These are phyloP conservation scores for Atherinomorus stipes DNA, from an alignment of 2,113 vertebrate genomes.

Conservation along the genomic window DNA sequence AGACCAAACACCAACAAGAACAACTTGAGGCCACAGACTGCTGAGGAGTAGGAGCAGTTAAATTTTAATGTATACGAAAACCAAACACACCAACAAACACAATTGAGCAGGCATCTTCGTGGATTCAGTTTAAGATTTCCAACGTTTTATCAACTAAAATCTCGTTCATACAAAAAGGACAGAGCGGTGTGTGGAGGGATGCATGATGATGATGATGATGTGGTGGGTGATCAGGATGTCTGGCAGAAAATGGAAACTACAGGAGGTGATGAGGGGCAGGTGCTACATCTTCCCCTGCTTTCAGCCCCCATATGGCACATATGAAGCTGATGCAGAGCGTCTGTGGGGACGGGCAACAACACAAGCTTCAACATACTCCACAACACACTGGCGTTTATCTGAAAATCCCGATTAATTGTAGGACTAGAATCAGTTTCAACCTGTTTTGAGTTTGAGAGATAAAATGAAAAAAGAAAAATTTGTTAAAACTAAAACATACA, in stretches of 20 bases:
- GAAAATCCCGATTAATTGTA: background rate
- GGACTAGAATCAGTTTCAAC: conserved; percentile 5
- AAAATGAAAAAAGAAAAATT: conserved; percentile 40
- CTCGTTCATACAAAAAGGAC: conserved; percentile 9
- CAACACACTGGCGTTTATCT: background rate
- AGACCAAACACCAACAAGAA: background rate
- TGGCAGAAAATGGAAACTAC: conserved; percentile 17
- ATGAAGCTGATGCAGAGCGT: conserved; percentile 33
- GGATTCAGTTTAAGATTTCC: background rate
- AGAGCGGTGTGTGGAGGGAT: background rate
- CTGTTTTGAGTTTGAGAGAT: background rate
- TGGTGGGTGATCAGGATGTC: background rate
- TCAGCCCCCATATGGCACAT: conserved; percentile 60
- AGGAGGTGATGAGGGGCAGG: conserved; percentile 17
- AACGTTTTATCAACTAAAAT: conserved; percentile 4
- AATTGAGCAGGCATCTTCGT: background rate
- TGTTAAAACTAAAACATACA: conserved; percentile 59
- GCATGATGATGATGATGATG: conserved; percentile 22
- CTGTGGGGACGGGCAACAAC: background rate
- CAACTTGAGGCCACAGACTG: conserved; percentile 18
- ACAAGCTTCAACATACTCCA: conserved; percentile 23
- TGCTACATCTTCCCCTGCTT: conserved; percentile 33
- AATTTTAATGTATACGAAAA: conserved; percentile 43
- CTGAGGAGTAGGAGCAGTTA: conserved; percentile 6
- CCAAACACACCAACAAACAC: conserved; percentile 39